Conservation (phyloP, 2,797 vertebrate species). For the Merluccius polli region DNA sequence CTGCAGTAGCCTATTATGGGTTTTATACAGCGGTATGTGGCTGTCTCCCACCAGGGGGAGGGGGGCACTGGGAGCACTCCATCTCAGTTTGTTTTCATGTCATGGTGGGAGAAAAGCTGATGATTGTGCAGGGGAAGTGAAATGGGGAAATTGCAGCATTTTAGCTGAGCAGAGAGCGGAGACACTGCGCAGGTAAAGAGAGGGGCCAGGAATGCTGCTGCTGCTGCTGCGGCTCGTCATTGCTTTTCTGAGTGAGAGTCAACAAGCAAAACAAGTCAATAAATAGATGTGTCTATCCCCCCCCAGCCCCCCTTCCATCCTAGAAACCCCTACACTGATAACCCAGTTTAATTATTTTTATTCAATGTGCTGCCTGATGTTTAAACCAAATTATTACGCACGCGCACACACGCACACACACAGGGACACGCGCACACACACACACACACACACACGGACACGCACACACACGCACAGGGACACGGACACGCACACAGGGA, state of each 20-base stretch:
- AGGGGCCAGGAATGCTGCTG: slow-evolving; percentile 39
- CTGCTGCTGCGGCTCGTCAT: slow-evolving; percentile 26
- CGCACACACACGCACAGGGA: background rate
- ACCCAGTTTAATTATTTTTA: slow-evolving; percentile 42
- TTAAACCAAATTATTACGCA: background rate
- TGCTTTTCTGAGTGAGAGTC: slow-evolving; percentile 42
- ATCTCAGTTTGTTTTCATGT: slow-evolving; percentile 68
- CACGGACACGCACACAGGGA: background rate
- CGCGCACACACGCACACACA: background rate
- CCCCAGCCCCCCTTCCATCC: slow-evolving; percentile 22
- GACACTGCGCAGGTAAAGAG: slow-evolving; percentile 38
- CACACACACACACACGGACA: no score
- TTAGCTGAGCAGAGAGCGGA: slow-evolving; percentile 47
- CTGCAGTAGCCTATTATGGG: slow-evolving; percentile 62
- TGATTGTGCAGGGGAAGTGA: slow-evolving; percentile 51
- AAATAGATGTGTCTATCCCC: slow-evolving; percentile 36
- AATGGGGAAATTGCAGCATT: slow-evolving; percentile 59
- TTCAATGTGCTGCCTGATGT: slow-evolving; percentile 37
- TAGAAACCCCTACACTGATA: slow-evolving; percentile 37
- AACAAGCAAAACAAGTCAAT: slow-evolving; percentile 49
- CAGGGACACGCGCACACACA: no score
- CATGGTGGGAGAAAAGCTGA: slow-evolving; percentile 61
- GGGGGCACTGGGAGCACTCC: slow-evolving; percentile 51
- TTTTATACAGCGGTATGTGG: slow-evolving; percentile 56
- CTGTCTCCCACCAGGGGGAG: slow-evolving; percentile 63